Percentiles rank a stretch among this genome's conserved stretches.
Conservation (phyloP, 2,797 vertebrate genomes). For the Tarsius wallacei region DNA sequence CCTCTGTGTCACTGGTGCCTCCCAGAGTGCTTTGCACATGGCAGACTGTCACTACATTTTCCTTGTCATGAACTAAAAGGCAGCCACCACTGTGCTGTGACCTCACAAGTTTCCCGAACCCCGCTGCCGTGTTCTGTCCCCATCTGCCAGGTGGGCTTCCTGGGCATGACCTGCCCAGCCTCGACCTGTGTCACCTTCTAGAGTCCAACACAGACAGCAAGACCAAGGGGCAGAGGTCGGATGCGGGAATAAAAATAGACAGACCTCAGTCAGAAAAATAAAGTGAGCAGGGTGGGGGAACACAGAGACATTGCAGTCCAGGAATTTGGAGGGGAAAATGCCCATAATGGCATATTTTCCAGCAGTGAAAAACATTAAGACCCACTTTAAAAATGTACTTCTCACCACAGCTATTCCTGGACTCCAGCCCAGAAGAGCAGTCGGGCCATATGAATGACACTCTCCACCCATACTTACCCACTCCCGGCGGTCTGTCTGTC, state of each 20-base stretch:
- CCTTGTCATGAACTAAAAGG: neutral
- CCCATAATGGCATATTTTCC: slow-evolving; percentile 87
- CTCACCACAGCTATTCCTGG: slow-evolving; percentile 87
- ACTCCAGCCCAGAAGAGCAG: slow-evolving; percentile 82
- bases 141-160: neutral
- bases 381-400: slow-evolving; percentile 86
- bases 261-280: slow-evolving; percentile 68
- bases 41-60: fast-evolving
- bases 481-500: slow-evolving; percentile 50
- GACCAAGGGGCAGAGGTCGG: slow-evolving; percentile 71
- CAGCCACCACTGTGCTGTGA: neutral
- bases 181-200: neutral
- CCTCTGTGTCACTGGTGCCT: neutral
- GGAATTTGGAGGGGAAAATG: slow-evolving; percentile 81
- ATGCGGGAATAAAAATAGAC: slow-evolving; percentile 66
- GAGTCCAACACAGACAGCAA: slow-evolving; percentile 2
- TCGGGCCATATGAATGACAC: slow-evolving; percentile 76
- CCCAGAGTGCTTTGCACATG: neutral
- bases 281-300: slow-evolving; percentile 75
- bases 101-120: neutral
- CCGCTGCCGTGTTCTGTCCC: neutral
- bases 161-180: neutral
- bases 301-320: slow-evolving; percentile 66
- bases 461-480: slow-evolving; percentile 68
- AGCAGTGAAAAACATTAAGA: slow-evolving; percentile 87